Evolutionary conservation across 2,113 vertebrate genomes (phyloP).

Genomic region (Larimichthys polyactis): DNA sequence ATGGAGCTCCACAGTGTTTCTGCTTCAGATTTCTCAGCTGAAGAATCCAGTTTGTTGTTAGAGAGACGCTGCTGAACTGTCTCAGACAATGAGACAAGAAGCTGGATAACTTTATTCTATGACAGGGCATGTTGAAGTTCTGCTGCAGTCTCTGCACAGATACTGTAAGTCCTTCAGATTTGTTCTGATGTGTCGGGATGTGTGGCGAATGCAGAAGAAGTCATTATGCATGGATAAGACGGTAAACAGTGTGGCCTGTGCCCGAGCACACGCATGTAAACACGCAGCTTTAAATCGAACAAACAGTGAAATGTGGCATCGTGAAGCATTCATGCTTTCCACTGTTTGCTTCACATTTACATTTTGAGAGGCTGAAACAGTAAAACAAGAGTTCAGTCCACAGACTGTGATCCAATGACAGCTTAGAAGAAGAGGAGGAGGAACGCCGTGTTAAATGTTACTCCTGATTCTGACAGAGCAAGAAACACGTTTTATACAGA

Average conservation of each 20-base stretch:
- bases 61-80: background rate
- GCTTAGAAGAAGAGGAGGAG: background rate
- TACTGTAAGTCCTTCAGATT: background rate
- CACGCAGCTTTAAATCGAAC: slow-evolving; percentile 37
- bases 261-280: slow-evolving; percentile 42
- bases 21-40: too few species aligned
- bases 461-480: background rate
- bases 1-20: too few species aligned
- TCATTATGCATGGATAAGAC: background rate
- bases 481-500: too few species aligned
- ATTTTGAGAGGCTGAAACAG: too few species aligned
- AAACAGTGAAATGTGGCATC: slow-evolving; percentile 49
- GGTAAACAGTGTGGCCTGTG: slow-evolving; percentile 23
- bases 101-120: too few species aligned
- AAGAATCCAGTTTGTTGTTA: background rate
- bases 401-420: background rate
- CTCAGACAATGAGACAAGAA: too few species aligned
- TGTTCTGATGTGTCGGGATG: background rate
- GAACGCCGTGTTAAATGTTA: background rate
- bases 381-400: background rate
- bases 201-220: slow-evolving; percentile 2
- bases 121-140: background rate
- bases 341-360: background rate
- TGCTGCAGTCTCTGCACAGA: background rate
- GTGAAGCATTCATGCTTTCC: background rate